A percentile compares a stretch with the other conserved stretches of the same genome.
Evolutionary conservation across 2,113 vertebrate species (phyloP).

Genomic region (Chamaea fasciata): DNA sequence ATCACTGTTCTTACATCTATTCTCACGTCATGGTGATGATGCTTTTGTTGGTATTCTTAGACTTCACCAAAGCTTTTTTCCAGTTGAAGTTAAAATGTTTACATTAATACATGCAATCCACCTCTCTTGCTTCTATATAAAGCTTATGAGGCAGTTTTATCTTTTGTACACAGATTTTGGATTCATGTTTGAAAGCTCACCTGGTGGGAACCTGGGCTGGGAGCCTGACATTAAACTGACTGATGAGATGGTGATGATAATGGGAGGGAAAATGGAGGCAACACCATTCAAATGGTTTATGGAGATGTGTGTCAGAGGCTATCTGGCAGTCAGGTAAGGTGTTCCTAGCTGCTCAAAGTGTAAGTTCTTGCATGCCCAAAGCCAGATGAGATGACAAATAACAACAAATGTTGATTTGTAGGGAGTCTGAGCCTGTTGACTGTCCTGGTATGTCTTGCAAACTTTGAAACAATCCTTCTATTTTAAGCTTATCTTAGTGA

Average conservation of each 20-base stretch:
- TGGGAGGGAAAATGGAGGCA: slow-evolving; percentile 99
- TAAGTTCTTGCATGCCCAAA: not conserved
- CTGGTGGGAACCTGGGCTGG: slow-evolving; percentile 95
- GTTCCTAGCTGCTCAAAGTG: not conserved
- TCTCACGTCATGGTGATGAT: not conserved
- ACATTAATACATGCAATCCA: not conserved
- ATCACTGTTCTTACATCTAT: not conserved
- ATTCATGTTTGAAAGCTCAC: slow-evolving; percentile 98
- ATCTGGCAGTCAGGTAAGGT: slow-evolving; percentile 90
- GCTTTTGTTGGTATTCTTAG: not conserved
- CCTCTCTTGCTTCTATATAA: not conserved
- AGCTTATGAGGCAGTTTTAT: not conserved
- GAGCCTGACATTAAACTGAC: slow-evolving; percentile 97
- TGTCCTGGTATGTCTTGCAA: not conserved
- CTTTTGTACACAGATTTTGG: slow-evolving; percentile 84
- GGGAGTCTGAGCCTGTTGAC: not conserved
- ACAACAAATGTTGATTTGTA: not conserved
- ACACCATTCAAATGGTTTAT: slow-evolving; percentile 99
- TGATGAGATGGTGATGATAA: slow-evolving; percentile 99
- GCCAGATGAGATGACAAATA: not conserved
- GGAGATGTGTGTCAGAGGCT: slow-evolving; percentile 98
- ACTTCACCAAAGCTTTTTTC: not conserved
- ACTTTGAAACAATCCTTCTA: not conserved
- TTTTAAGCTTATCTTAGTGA: not conserved
- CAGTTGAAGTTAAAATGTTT: not conserved